Base-by-base conservation (phyloP, 2,797 vertebrate genomes). In the Mastacembelus armatus region DNA sequence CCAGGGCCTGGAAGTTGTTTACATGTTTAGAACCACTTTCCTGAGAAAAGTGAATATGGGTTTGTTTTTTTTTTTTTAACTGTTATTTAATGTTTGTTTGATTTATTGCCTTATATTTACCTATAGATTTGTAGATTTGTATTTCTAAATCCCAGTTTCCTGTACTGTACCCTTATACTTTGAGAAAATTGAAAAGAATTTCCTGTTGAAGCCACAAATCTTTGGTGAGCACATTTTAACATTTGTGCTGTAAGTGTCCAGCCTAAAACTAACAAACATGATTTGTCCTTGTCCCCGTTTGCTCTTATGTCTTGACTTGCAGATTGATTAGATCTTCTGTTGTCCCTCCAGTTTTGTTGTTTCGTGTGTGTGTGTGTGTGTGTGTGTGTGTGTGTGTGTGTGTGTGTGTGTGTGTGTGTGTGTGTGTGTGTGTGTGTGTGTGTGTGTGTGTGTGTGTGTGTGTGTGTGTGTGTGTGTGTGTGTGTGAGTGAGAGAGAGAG, bases 241-340 rank as follows among this genome's bases (percentile, higher is more conserved):
- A 5, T 26, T 42, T 45, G 51, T 35, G 6, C 32, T 15, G 19
- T 18, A 1, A 48, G 16, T 24, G 9, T 36, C 36, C 11, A 48
- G 21, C 21, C 15, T 22, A 5, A 36, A 24, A 30, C 12, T 1
- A 4, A 35, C 33, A 5, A 38, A 32, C 51, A 10, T 26, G 38
- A 3, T 19, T 21, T 39, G 3, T 11, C 7, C 35, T 55, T 0
- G 19, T 49, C 22, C 36, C 45, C 5, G 18, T 36, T 22, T 24
- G 14, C 55, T 38, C 40, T 39, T 58, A 14, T 44, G 32, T 42
- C 40, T 26, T 4, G 8, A 51, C 11, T 21, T 45, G 12, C 57
- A 24, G 42, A 22, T 44, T 38, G 40, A 57, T 59, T 19, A 22
- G 35, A 59, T 26, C n/a, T 16, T 59, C 15, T 49, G 1, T 40